phyloP scores from a whole-genome alignment of 2,797 vertebrate genomes.

The Channallabes apus region DNA sequence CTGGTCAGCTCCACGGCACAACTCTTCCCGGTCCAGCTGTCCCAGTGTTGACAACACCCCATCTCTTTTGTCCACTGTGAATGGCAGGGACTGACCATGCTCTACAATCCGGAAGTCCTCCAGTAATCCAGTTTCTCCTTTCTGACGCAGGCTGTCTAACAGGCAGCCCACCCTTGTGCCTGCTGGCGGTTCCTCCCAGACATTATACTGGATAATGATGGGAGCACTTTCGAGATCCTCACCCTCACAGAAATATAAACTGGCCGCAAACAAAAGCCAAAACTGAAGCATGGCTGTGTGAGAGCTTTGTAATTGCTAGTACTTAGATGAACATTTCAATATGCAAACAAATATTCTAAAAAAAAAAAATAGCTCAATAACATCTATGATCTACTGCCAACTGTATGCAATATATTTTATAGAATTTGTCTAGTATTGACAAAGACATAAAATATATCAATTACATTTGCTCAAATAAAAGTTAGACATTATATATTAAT shows the following conservation, averaged over 20 bases:
- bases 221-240: slow-evolving; percentile 57
- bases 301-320: slow-evolving; percentile 34
- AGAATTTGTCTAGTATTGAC: neutral
- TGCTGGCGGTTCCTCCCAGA: slow-evolving; percentile 82
- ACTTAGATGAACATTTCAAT: slow-evolving; percentile 35
- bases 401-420: neutral
- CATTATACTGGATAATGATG: slow-evolving; percentile 72
- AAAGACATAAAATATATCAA: neutral
- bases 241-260: slow-evolving; percentile 53
- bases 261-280: slow-evolving; percentile 54
- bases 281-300: slow-evolving; percentile 67
- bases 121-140: slow-evolving; percentile 59
- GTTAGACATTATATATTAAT: slow-evolving; percentile 10
- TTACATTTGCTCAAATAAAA: neutral
- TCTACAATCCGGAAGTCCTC: slow-evolving; percentile 86
- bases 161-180: slow-evolving; percentile 83
- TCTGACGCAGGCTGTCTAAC: slow-evolving; percentile 75
- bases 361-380: slow-evolving; percentile 21
- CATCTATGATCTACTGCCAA: neutral
- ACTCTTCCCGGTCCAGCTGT: slow-evolving; percentile 84
- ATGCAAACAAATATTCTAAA: slow-evolving; percentile 15
- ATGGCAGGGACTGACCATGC: slow-evolving; percentile 77
- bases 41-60: slow-evolving; percentile 81
- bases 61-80: slow-evolving; percentile 73
- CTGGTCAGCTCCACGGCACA: slow-evolving; percentile 80